phyloP scores from a whole-genome alignment of 1,140 invertebrate genomes.

The Sycobia sp. region DNA sequence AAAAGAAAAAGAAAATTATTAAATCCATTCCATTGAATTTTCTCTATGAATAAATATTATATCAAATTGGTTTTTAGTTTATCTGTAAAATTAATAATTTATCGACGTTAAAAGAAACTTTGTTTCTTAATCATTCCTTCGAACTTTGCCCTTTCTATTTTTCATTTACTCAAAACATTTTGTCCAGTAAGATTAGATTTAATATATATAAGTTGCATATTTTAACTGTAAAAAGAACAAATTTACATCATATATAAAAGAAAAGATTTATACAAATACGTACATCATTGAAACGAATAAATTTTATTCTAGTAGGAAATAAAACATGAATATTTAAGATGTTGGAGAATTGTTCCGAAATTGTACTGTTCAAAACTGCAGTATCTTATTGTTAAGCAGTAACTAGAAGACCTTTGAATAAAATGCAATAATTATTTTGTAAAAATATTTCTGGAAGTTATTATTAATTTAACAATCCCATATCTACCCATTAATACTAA shows the following conservation, averaged over 20 bases:
- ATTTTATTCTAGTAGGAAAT: constrained; percentile 17
- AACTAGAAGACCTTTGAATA: constrained; percentile 34
- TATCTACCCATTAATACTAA: too few species aligned
- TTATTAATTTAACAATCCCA: too few species aligned
- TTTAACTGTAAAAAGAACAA: not conserved
- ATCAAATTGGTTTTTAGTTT: too few species aligned
- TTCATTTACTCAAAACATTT: too few species aligned
- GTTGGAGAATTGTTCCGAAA: constrained; percentile 27
- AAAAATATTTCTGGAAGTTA: constrained; percentile 18
- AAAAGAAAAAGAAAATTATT: too few species aligned
- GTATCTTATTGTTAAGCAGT: constrained; percentile 35
- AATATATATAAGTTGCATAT: not conserved
- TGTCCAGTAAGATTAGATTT: too few species aligned
- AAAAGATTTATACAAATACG: constrained; percentile 10
- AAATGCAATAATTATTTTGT: constrained; percentile 37
- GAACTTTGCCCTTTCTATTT: too few species aligned
- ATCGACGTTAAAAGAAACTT: too few species aligned
- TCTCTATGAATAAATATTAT: too few species aligned
- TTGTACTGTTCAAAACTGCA: constrained; percentile 32
- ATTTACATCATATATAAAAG: not conserved
- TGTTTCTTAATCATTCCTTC: too few species aligned
- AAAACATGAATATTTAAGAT: constrained; percentile 16
- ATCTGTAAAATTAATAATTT: too few species aligned
- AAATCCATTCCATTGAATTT: not conserved
- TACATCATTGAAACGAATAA: constrained; percentile 8